Base-by-base conservation (phyloP, 1,140 invertebrate genomes). In the Ostrea denselamellosa region DNA sequence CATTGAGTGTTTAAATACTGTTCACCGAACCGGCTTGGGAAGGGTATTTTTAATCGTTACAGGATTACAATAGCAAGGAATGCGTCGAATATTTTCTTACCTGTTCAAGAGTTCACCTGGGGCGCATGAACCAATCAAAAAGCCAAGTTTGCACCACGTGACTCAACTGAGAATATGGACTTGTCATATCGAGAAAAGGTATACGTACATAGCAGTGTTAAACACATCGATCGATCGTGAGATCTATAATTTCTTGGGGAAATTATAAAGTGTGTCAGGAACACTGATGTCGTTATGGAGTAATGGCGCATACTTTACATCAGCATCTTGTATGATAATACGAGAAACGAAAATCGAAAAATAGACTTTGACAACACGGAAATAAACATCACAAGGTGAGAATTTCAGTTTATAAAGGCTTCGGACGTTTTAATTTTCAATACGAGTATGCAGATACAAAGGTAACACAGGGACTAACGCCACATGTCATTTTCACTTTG, bases 161-260 rank as follows among this genome's bases (percentile, higher is more conserved):
- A 77, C 25, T 77, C 68, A 34, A 22, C 68, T 77, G 68, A 44
- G 34, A 77, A 77, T 77, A 77, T n/a, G 68, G 28, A 77, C 68
- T 77, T 77, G 68, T 77, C 68, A 77, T 77, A 77, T 77, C 68
- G 68, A 34, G 68, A 77, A 77, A 77, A 77, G 68, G 68, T 77
- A 25, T 77, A 77, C 68, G 28, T 77, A 44, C 68, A 77, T 12
- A 25, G 68, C 68, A 28, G 25, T 14, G 68, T 77, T 77, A 8
- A 34, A 77, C 14, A 28, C 68, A 77, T 77, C 68, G 68, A 77
- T 77, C 68, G 28, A 77, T 77, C 3, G 25, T 1, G 25, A 19
- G 68, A 77, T 77, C 25, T 77, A 77, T 77, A 77, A 77, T 28
- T 77, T 77, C 68, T 77, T 34, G 68, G 22, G 68, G 14, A 77